These are phyloP conservation scores for Parotocinclus haroldoi DNA, from an alignment of 2,797 vertebrate species.

Conservation along the genomic window DNA sequence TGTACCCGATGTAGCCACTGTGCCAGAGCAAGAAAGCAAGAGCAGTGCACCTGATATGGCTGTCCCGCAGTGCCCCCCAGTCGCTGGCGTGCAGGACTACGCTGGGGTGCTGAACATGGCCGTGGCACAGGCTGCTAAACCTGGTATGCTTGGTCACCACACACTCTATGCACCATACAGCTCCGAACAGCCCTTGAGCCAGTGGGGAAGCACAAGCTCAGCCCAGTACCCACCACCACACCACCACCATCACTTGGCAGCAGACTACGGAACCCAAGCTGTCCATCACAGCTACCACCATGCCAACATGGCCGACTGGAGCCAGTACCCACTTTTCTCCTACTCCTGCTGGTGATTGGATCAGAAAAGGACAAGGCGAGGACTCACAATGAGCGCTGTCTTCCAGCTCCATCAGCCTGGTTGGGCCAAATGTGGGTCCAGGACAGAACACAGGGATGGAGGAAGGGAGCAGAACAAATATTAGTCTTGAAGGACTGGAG, in stretches of 20 bases:
- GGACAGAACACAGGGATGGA: background rate
- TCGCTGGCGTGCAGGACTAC: constrained; percentile 76
- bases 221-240: constrained; percentile 75
- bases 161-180: constrained; percentile 74
- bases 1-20: constrained; percentile 69
- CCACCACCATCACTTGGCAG: constrained; percentile 71
- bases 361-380: background rate
- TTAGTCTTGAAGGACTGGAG: background rate
- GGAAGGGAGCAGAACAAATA: background rate
- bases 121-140: constrained; percentile 71
- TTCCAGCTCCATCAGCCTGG: background rate
- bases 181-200: constrained; percentile 75
- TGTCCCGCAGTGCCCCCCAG: constrained; percentile 59
- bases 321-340: constrained; percentile 86
- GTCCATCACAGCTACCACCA: constrained; percentile 79
- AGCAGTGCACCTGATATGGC: constrained; percentile 48
- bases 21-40: constrained; percentile 70
- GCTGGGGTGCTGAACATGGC: constrained; percentile 74
- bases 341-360: constrained; percentile 86
- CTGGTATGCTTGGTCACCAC: constrained; percentile 70
- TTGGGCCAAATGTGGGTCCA: background rate
- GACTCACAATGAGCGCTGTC: background rate
- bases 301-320: constrained; percentile 82
- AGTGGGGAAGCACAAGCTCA: constrained; percentile 76
- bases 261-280: constrained; percentile 78